These are phyloP conservation scores for Rhodinocichla rosea DNA, from an alignment of 2,113 vertebrate genomes.

Conservation along the genomic window DNA sequence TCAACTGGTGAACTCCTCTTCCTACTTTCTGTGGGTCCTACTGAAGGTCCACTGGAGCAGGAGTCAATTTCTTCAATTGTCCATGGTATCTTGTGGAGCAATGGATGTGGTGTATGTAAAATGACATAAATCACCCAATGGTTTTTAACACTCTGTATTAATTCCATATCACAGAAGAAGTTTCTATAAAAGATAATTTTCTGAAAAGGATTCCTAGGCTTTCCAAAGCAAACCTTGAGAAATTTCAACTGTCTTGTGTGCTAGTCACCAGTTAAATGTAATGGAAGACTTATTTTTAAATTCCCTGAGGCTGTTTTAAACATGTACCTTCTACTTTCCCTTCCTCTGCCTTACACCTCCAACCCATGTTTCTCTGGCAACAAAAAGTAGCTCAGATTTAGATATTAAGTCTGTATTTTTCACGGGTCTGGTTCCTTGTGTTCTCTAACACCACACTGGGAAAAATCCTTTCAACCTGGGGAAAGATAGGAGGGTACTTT, in stretches of 20 bases:
- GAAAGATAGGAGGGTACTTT: background rate
- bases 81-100: background rate
- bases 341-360: background rate
- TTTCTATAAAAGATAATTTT: background rate
- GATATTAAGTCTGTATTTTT: background rate
- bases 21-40: background rate
- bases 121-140: background rate
- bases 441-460: background rate
- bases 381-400: background rate
- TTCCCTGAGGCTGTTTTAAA: background rate
- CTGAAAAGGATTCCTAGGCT: background rate
- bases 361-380: background rate
- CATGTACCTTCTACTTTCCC: background rate
- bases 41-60: background rate
- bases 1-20: background rate
- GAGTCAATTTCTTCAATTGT: background rate
- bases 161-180: background rate
- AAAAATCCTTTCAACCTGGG: background rate
- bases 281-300: background rate
- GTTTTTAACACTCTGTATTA: background rate
- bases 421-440: background rate
- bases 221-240: background rate
- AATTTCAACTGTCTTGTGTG: background rate
- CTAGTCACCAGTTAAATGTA: background rate
- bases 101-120: background rate